Conservation (phyloP, 2,113 vertebrate genomes). For the Chascanopsetta lugubris region DNA sequence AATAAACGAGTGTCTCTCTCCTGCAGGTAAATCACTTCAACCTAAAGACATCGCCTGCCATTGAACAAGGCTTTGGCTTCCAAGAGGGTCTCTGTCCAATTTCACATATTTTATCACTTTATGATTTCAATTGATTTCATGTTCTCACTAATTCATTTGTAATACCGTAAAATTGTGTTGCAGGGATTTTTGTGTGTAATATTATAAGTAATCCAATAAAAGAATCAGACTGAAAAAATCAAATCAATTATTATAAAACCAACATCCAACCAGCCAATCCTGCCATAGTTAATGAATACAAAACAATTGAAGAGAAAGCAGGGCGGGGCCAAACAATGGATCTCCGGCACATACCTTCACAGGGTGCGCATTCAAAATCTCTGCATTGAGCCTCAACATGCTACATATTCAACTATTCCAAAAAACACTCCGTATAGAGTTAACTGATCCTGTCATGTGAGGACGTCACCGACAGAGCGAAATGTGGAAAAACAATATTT, state of each 20-base stretch:
- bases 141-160: slow-evolving; percentile 51
- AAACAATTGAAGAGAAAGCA: slow-evolving; percentile 56
- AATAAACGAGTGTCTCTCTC: slow-evolving; percentile 49
- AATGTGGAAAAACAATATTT: slow-evolving; percentile 90
- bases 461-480: slow-evolving; percentile 77
- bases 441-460: slow-evolving; percentile 69
- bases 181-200: slow-evolving; percentile 31
- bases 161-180: slow-evolving; percentile 33
- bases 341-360: slow-evolving; percentile 60
- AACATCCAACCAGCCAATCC: slow-evolving; percentile 31
- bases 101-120: slow-evolving; percentile 56
- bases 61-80: slow-evolving; percentile 12
- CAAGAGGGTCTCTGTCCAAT: slow-evolving; percentile 48
- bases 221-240: not conserved
- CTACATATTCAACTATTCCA: slow-evolving; percentile 70
- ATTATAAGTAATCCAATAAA: slow-evolving; percentile 41
- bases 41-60: slow-evolving; percentile 25
- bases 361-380: slow-evolving; percentile 70
- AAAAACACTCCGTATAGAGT: slow-evolving; percentile 69
- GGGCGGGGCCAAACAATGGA: slow-evolving; percentile 45
- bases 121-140: slow-evolving; percentile 46
- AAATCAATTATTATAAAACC: slow-evolving; percentile 19
- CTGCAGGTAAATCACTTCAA: slow-evolving; percentile 46
- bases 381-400: slow-evolving; percentile 71
- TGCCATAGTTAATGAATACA: slow-evolving; percentile 57